Percentiles rank a stretch among this genome's conserved stretches.
These are phyloP conservation scores for Chrysolophus pictus DNA, from an alignment of 2,797 vertebrate species.

Conservation along the genomic window DNA sequence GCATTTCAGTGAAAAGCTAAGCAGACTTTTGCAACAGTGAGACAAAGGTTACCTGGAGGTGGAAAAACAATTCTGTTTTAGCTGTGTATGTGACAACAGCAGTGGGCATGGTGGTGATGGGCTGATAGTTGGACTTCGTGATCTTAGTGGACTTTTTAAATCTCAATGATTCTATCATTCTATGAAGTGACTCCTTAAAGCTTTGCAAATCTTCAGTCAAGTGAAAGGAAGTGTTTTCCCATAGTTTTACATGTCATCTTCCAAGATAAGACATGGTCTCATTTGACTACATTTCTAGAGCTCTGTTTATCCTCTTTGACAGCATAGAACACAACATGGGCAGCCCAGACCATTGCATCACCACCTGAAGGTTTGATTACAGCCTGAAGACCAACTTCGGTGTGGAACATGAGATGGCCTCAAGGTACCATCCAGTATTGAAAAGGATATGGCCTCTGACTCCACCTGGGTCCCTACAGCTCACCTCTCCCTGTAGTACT, in stretches of 20 bases:
- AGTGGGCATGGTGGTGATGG: not conserved
- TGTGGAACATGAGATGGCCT: not conserved
- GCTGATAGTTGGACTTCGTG: too few relatives aligned
- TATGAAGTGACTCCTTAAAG: not conserved
- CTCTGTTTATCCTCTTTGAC: not conserved
- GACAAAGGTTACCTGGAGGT: not conserved
- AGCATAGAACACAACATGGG: not conserved
- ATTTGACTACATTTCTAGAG: too few relatives aligned
- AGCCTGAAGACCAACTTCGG: not conserved
- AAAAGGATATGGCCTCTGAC: not conserved
- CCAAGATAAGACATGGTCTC: not conserved
- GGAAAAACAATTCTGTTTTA: not conserved
- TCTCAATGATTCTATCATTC: too few relatives aligned
- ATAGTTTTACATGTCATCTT: not conserved
- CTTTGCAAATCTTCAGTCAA: not conserved
- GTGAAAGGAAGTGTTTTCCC: not conserved
- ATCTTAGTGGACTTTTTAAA: too few relatives aligned
- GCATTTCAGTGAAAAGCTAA: not conserved
- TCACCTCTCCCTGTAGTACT: not conserved
- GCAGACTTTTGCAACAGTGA: not conserved
- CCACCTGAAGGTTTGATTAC: not conserved
- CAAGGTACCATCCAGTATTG: not conserved
- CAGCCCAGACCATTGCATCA: not conserved
- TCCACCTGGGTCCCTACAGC: not conserved
- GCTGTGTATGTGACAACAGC: not conserved